Base-by-base conservation (phyloP, 2,113 vertebrate species). In the Larimichthys polyactis region DNA sequence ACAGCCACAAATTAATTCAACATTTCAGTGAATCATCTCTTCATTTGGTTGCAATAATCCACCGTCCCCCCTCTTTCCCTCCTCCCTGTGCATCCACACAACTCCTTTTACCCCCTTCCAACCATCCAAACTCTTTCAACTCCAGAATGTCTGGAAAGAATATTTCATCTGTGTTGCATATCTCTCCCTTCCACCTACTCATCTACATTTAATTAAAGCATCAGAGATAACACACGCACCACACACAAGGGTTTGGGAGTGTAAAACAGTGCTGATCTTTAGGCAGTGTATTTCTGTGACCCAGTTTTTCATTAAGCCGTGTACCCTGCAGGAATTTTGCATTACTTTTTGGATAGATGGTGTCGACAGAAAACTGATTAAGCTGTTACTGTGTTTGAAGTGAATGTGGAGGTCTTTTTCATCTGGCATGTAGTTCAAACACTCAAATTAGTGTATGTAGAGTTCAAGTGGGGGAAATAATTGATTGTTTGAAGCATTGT, bases 141-240 rank as follows among this genome's bases (percentile, higher is more conserved):
- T 69, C 52, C 55, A 49, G 85, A 62, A 82, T 49, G 77, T 68
- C 89, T 73, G 67, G 73, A 89, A 88, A 79, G 71, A 63, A 71
- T 58, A 78, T 86, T 85, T 84, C 51, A 75, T 51, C 90, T 36
- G 80, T 44, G 63, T 81, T 86, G 88, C 82, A 60, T 74, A 79
- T 86, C 55, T 66, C 60, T 78, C 57, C 48, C 36, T 70, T 79
- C 81, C 43, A 79, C 78, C 58, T 51, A 11, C 85, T 89, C 87
- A 71, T 92, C 77, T 85, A 81, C 85, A 83, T 93, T 91, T 93
- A 94, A 95, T 94, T 92, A 91, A 94, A 92, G 91, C 82, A 92
- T 88, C 84, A 84, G 57, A 68, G 81, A 82, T 73, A 75, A 85
- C 67, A 46, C 60, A 40, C 36, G 2, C 36, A 9, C 36, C 36